Conservation (phyloP, 2,113 vertebrate genomes). For the Tachuris rubrigastra region DNA sequence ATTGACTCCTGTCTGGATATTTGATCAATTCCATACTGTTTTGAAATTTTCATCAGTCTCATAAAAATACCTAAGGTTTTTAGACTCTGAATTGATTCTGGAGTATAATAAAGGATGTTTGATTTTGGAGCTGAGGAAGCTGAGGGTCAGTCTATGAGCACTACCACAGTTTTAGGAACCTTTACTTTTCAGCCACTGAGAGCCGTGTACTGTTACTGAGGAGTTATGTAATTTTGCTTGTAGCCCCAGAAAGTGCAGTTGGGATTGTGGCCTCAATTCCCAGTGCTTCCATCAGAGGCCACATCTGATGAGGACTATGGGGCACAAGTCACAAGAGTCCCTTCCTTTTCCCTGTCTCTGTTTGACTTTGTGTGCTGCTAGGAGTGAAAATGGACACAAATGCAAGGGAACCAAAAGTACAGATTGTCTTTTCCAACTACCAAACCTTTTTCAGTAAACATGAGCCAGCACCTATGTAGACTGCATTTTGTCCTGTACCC, state of each 20-base stretch:
- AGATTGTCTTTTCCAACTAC: not conserved
- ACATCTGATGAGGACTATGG: not conserved
- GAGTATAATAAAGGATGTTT: not conserved
- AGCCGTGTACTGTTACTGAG: not conserved
- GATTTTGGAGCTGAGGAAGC: not conserved
- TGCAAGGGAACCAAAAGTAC: not conserved
- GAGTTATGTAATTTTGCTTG: not conserved
- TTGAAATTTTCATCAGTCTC: accelerated
- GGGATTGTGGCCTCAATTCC: not conserved
- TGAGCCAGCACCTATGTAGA: not conserved
- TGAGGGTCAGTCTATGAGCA: not conserved
- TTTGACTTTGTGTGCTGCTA: not conserved
- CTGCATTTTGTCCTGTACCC: not conserved
- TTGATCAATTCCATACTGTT: not conserved
- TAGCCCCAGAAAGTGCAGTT: accelerated
- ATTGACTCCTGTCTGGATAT: not conserved
- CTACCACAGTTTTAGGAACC: not conserved
- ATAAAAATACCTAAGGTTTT: not conserved
- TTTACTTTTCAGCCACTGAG: not conserved
- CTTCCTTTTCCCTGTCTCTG: accelerated
- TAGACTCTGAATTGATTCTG: not conserved
- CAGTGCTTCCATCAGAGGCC: not conserved
- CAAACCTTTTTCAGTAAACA: not conserved
- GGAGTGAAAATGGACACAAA: not conserved
- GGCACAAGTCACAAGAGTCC: not conserved